Base-by-base conservation (phyloP, 1,140 invertebrate species). In the Diabrotica undecimpunctata region DNA sequence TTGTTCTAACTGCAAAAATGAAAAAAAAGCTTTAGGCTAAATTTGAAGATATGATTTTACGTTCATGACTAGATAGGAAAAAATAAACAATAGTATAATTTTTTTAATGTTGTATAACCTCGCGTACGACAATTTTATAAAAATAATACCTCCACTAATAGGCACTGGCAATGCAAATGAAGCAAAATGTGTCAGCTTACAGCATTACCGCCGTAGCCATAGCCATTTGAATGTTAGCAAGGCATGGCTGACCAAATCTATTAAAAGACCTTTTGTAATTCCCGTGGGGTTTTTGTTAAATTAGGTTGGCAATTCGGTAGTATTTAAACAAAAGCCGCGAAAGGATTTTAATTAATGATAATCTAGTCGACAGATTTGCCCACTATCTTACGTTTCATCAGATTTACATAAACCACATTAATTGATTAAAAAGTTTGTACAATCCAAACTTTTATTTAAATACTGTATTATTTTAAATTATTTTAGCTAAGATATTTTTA, bases 181-280 rank as follows among this genome's bases (percentile, higher is more conserved):
- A 57, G 37, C 25, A 14, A 57, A 57, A 57, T 57, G 55, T 57
- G 55, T 57, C 55, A 57, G 55, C 8, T 57, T 36, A n/a, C 55
- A 14, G 37, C 37, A 36, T 11, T 36, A 57, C 25, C 37, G 55
- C 37, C 37, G 7, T 12, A 14, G 25, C 25, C 25, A 25, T 25
- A 25, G 25, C 25, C 25, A 25, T 25, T 25, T 25, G 25, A 25
- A 25, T 25, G 25, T 25, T 36, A 37, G 55, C 55, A 25, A 57
- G 37, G 37, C 55, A 57, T 37, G 55, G 14, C 25, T 57, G 55
- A 37, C 36, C 36, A 57, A 57, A 57, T 36, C 55, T 57, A 57
- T 57, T 57, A 39, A 57, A 57, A n/a, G 55, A 36, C 8, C 55
- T 37, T 57, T 57, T 57, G 55, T 57, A 12, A 57, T 57, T 57